These are phyloP conservation scores for Anodontia alba DNA, from an alignment of 2,888 invertebrate genomes.

Conservation along the genomic window DNA sequence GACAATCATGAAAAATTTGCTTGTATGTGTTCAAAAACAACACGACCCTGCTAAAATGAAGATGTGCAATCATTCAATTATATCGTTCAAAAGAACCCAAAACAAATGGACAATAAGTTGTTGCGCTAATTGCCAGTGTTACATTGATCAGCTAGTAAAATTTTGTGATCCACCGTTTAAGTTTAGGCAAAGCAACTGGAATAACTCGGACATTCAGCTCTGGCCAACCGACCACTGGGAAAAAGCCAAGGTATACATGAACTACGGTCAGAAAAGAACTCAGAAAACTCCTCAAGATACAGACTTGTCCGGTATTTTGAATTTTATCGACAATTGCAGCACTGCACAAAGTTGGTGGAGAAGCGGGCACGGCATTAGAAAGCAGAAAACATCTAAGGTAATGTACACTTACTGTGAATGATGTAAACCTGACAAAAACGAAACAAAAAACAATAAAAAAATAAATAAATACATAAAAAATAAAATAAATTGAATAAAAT, in stretches of 20 bases:
- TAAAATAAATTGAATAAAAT: no score
- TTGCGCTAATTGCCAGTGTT: not conserved
- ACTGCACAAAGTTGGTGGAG: not conserved
- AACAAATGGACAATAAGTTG: not conserved
- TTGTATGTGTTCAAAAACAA: not conserved
- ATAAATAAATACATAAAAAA: no score
- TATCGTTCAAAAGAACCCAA: not conserved
- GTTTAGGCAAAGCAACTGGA: not conserved
- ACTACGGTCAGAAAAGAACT: not conserved
- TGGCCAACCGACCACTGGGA: slow-evolving; percentile 3
- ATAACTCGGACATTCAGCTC: not conserved
- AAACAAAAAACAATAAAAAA: no score
- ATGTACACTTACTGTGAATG: no score
- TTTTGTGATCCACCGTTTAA: not conserved
- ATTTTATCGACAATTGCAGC: not conserved
- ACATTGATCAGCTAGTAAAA: not conserved
- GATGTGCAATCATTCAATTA: not conserved
- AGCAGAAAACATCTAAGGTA: not conserved
- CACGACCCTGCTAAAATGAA: not conserved
- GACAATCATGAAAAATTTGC: not conserved
- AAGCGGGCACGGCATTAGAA: not conserved
- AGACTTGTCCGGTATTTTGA: not conserved
- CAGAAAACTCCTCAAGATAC: not conserved
- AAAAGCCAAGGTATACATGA: slow-evolving; percentile 1
- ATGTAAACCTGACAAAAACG: no score